phyloP scores from a whole-genome alignment of 2,113 vertebrate species.

The Murina feae region DNA sequence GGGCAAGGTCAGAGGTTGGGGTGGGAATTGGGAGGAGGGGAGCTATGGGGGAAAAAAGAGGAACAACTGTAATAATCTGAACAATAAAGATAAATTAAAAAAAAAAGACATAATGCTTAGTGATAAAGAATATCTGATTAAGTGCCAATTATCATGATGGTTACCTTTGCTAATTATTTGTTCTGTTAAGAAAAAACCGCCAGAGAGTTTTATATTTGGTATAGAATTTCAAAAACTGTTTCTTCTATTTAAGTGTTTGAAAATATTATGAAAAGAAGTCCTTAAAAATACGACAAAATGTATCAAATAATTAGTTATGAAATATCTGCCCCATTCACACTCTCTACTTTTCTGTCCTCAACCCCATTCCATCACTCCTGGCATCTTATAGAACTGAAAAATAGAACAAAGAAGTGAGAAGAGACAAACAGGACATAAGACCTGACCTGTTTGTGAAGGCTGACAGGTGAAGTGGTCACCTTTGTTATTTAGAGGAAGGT shows the following conservation, averaged over 20 bases:
- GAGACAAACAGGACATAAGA: background rate
- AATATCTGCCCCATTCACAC: background rate
- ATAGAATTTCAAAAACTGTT: background rate
- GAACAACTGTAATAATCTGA: too few species aligned
- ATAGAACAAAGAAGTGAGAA: background rate
- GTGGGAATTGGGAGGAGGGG: too few species aligned
- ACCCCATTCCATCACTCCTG: background rate
- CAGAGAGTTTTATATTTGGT: background rate
- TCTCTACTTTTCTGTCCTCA: background rate
- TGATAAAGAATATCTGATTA: background rate
- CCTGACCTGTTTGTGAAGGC: background rate
- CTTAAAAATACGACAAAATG: background rate
- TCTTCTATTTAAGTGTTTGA: background rate
- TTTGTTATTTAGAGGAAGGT: conserved; percentile 12
- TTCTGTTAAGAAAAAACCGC: background rate
- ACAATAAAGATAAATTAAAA: too few species aligned
- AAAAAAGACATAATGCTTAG: background rate
- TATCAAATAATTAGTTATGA: background rate
- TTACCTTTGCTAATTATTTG: background rate
- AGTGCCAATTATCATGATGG: background rate
- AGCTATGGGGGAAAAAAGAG: too few species aligned
- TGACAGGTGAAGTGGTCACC: background rate
- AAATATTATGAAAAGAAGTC: background rate
- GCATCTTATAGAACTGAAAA: background rate
- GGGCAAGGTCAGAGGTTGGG: too few species aligned